Evolutionary conservation across 1,140 invertebrate genomes (phyloP).

Genomic region (Nasonia longicornis): DNA sequence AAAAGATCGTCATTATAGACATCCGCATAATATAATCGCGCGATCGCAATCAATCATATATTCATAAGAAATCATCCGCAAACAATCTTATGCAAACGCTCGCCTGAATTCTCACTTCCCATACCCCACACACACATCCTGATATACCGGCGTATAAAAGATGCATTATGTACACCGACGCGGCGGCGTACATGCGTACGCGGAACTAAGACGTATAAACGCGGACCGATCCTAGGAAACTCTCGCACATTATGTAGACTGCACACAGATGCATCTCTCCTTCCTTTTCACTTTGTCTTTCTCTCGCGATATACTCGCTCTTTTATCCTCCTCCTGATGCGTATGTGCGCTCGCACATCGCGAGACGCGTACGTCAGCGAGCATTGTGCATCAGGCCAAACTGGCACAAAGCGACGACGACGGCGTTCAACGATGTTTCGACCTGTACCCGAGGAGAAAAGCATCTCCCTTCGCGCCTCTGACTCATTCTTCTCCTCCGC

Average conservation of each 20-base stretch:
- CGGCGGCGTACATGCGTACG: neutral
- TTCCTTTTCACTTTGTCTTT: constrained; percentile 10
- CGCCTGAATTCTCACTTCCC: too few relatives aligned
- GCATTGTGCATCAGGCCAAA: constrained; percentile 41
- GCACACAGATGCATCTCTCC: neutral
- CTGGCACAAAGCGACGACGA: constrained; percentile 45
- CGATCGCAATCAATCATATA: too few relatives aligned
- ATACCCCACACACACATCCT: too few relatives aligned
- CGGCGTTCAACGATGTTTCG: constrained; percentile 40
- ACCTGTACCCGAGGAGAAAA: constrained; percentile 5
- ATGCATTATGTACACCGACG: neutral
- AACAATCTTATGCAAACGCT: too few relatives aligned
- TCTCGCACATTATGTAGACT: neutral
- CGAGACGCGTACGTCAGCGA: neutral
- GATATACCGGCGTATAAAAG: neutral
- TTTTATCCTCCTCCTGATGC: neutral
- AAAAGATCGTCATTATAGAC: too few relatives aligned
- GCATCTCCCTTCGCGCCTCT: neutral
- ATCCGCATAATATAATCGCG: too few relatives aligned
- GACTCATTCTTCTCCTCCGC: neutral
- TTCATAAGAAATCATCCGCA: too few relatives aligned
- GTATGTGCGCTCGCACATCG: neutral
- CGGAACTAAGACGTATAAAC: neutral
- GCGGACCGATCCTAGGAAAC: neutral
- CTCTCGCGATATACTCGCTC: neutral